Percentiles rank a stretch among this genome's conserved stretches.
These are phyloP conservation scores for Brachionus plicatilis DNA, from an alignment of 1,140 invertebrate species.

Conservation along the genomic window DNA sequence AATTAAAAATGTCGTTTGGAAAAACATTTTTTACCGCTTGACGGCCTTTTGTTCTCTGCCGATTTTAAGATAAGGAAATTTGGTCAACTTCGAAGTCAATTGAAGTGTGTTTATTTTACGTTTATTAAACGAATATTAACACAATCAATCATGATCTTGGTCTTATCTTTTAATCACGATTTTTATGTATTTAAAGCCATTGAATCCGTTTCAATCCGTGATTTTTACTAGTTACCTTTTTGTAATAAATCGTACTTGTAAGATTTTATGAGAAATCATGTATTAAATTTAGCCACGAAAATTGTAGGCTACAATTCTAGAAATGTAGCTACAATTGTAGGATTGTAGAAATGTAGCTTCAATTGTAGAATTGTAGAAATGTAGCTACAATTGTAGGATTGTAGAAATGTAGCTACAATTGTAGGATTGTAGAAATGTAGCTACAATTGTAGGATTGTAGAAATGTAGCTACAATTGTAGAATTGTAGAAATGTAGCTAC, in stretches of 20 bases:
- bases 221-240: not conserved
- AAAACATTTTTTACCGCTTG: not conserved
- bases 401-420: too few relatives aligned
- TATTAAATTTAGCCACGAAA: not conserved
- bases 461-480: too few relatives aligned
- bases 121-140: not conserved
- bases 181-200: not conserved
- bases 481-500: too few relatives aligned
- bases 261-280: not conserved
- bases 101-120: conserved; percentile 28
- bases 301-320: not conserved
- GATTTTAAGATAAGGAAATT: conserved; percentile 15
- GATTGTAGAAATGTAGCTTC: too few relatives aligned
- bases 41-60: not conserved
- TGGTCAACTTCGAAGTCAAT: conserved; percentile 8
- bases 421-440: too few relatives aligned
- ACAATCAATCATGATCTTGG: not conserved
- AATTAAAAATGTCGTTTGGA: not conserved
- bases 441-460: too few relatives aligned
- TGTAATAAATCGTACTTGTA: not conserved
- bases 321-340: not conserved
- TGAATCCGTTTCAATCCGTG: not conserved
- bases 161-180: not conserved
- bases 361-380: too few relatives aligned
- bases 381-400: too few relatives aligned